Base-by-base conservation (phyloP, 2,797 vertebrate species). In the Paramormyrops hopkinsi region DNA sequence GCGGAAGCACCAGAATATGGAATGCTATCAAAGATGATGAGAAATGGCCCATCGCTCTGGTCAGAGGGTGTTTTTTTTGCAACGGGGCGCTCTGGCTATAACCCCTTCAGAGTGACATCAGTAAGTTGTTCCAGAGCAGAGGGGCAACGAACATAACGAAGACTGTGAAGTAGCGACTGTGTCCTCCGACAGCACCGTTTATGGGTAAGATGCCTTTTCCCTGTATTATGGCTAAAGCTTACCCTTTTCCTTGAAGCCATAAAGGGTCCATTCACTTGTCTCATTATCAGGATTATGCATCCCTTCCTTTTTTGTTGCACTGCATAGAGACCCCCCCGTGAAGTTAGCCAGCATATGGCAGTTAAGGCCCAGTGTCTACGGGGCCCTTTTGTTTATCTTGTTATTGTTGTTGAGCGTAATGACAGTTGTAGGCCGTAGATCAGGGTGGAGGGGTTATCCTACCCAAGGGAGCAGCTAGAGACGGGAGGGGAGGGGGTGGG, bases 401-500 rank as follows among this genome's bases (percentile, higher is more conserved):
- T 94, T 95, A 96, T 96, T 96, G 96, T 96, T 95, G 89, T 82
- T 91, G 93, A 94, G 95, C 94, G 96, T 95, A 96, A 96, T 96
- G 95, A 95, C 96, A 95, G 95, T 96, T 96, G 95, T 96, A 94
- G 96, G 95, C 95, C 92, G 94, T 91, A 92, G 95, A 93, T 93
- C 92, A 94, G 94, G 95, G 93, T 94, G 94, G 93, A 95, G 94
- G 96, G 95, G 95, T 94, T 94, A 94, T 94, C 94, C 95, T 93
- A 94, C 96, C 96, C 96, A 94, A 94, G 96, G 96, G 96, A 96
- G 95, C 93, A 91, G 93, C 93, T 90, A 94, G 95, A 95, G 94
- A 95, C 46, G 29, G 76, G 41, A 1, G 22, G 41, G 37, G 94
- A 11, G 59, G 85, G 87, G 82, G 53, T 17, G 37, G 37, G 73